Evolutionary conservation across 2,888 invertebrate species (phyloP), one percentile per base, ranked within the genome.

Genomic region (Gymnocheta viridis): DNA sequence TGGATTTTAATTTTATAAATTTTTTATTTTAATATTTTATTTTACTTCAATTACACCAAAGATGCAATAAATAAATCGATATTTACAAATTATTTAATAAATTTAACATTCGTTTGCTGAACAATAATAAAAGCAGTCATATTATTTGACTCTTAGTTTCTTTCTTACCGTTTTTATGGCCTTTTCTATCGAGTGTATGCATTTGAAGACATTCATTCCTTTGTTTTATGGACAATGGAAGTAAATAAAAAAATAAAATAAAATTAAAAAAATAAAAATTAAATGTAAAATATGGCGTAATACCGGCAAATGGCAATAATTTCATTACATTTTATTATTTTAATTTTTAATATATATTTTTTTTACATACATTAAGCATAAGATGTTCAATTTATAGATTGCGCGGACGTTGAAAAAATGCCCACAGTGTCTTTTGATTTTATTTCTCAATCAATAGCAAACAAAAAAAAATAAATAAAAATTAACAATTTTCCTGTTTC

Each of bases 241-340:
- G 54, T 74, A 35, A 32, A 14, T 47, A 27, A 62, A 69, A 35
- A 47, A 62, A 64, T 74, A 35, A 32, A 14, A 51, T 38, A 62
- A 69, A 35, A 47, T 76, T 10, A 27, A 17, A 41, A 54, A 56
- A 24, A 17, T 41, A 24, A 66, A 56, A 44, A 66, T 73, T 32
- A 74, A 74, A 62, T 76, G 47, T 62, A 58, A 80, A 80, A 74
- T 29, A 67, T 51, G 80, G 62, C 67, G 51, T 27, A 67, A 60
- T 67, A 19, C 49, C 54, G 69, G 41, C 47, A 76, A 84, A 72
- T 80, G 70, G 58, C 72, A 84, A 77, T 84, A 84, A 84, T 84
- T 84, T 62, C 70, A 84, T 84, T 80, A 84, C 19, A 67, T 67
- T 66, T 83, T 70, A 83, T 80, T 76, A 76, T 76, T 67, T 66